Evolutionary conservation across 2,113 vertebrate species (phyloP).

Genomic region (Syngnathus typhle): DNA sequence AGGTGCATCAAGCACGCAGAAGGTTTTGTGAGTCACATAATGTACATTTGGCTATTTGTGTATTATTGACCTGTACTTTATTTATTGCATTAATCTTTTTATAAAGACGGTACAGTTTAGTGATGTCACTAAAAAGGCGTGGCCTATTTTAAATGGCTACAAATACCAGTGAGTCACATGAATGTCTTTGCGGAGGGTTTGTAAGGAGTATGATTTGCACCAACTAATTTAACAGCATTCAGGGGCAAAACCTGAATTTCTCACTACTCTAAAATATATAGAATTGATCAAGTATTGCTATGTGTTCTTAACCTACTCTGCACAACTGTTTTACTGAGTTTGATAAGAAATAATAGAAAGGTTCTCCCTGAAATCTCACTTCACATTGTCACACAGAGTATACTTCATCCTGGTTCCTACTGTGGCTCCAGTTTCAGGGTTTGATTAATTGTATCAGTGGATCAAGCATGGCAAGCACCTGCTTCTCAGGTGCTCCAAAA

Average conservation of each 20-base stretch:
- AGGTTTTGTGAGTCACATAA: background rate
- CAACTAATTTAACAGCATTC: background rate
- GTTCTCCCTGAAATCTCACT: constrained; percentile 3
- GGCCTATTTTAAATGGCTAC: constrained; percentile 2
- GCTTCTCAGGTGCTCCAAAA: constrained; percentile 1
- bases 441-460: background rate
- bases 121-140: background rate
- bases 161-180: background rate
- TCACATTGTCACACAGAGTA: constrained; percentile 10
- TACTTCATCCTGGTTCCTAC: background rate
- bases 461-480: constrained; percentile 5
- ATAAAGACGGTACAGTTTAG: constrained; percentile 3
- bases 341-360: background rate
- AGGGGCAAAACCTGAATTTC: background rate
- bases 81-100: background rate
- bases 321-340: background rate
- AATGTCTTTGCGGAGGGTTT: background rate
- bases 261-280: background rate
- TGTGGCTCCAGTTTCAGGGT: background rate
- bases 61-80: background rate
- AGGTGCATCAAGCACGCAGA: background rate
- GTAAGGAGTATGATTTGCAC: background rate
- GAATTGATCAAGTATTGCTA: background rate
- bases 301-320: background rate
- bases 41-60: background rate